These are phyloP conservation scores for Drosophila funebris DNA, from an alignment of 1,140 invertebrate genomes.

Conservation along the genomic window DNA sequence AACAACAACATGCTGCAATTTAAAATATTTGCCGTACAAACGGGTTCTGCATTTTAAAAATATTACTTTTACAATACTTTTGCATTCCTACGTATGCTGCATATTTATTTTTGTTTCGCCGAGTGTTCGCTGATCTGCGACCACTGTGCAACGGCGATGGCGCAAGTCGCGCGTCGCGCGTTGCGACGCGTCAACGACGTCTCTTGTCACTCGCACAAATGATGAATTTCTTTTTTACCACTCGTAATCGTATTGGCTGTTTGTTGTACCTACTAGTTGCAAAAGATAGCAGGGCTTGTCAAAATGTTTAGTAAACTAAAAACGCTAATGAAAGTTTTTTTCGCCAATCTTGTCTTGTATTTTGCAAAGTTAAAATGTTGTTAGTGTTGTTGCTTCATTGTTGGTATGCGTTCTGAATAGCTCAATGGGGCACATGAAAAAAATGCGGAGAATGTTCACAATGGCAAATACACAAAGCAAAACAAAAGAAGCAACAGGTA, in stretches of 20 bases:
- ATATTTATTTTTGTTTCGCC: too few species aligned
- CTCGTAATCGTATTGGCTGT: conserved; percentile 58
- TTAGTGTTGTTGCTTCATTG: conserved; percentile 38
- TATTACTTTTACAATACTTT: too few species aligned
- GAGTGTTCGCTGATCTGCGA: background rate
- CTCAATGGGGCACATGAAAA: conserved; percentile 56
- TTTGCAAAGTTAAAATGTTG: conserved; percentile 25
- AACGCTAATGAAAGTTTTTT: conserved; percentile 73
- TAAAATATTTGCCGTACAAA: background rate
- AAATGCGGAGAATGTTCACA: conserved; percentile 78
- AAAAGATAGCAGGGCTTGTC: conserved; percentile 53
- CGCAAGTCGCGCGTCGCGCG: too few species aligned
- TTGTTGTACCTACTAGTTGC: conserved; percentile 2
- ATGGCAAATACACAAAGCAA: conserved; percentile 55
- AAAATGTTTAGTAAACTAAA: conserved; percentile 63
- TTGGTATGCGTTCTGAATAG: conserved; percentile 63
- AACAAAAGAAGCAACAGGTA: conserved; percentile 67
- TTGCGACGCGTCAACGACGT: conserved; percentile 36
- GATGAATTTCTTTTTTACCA: conserved; percentile 79
- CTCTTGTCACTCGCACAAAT: conserved; percentile 58
- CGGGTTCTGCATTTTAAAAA: too few species aligned
- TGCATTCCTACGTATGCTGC: too few species aligned
- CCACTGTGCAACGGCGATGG: conserved; percentile 54
- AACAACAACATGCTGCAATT: background rate
- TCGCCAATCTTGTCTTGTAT: conserved; percentile 19